Percentiles rank a stretch among this genome's conserved stretches.
Conservation (phyloP, 2,113 vertebrate species). For the Erpornis zantholeuca region DNA sequence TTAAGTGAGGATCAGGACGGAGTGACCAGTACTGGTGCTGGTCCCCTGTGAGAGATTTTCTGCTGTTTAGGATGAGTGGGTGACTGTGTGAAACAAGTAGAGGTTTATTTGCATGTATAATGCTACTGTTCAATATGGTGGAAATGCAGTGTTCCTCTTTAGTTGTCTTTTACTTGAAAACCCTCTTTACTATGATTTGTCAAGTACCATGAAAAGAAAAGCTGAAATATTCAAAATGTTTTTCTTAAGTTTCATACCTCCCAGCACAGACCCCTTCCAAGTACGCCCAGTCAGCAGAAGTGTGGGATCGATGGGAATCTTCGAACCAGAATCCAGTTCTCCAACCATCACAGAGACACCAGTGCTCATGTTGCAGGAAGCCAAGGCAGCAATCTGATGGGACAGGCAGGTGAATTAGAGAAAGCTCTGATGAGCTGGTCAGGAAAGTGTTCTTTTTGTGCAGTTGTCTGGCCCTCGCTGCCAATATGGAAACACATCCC, state of each 20-base stretch:
- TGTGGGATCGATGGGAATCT: background rate
- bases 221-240: background rate
- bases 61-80: background rate
- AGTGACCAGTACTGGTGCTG: background rate
- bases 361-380: slow-evolving; percentile 38
- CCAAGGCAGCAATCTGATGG: slow-evolving; percentile 43
- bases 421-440: too few species aligned
- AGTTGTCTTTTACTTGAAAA: background rate
- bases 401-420: background rate
- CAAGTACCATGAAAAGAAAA: background rate
- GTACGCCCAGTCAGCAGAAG: slow-evolving; percentile 44
- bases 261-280: slow-evolving; percentile 4
- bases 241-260: slow-evolving; percentile 4
- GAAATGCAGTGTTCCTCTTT: background rate
- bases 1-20: background rate
- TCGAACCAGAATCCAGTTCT: background rate
- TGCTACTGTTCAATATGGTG: background rate
- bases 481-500: background rate
- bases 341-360: slow-evolving; percentile 31
- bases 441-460: background rate
- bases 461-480: background rate
- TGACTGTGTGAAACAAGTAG: background rate
- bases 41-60: too few species aligned
- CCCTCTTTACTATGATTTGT: background rate
- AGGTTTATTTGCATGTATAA: background rate